Conservation (phyloP, 2,888 invertebrate genomes). For the Drosophila acutilabella region DNA sequence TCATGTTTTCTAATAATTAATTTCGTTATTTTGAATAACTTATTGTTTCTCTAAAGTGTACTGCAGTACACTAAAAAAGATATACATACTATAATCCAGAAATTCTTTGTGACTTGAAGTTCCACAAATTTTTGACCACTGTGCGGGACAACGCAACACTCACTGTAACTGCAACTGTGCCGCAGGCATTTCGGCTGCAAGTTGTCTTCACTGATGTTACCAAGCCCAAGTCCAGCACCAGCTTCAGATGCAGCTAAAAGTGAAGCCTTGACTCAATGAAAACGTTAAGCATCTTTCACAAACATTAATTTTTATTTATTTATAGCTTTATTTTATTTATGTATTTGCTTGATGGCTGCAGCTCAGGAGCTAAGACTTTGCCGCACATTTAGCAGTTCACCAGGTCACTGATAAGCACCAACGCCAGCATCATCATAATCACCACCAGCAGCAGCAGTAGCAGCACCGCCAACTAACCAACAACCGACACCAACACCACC, state of each 20-base stretch:
- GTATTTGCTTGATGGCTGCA: slow-evolving; percentile 41
- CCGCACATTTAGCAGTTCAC: not conserved
- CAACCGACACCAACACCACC: too few relatives aligned
- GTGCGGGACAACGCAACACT: slow-evolving; percentile 22
- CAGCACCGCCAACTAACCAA: not conserved
- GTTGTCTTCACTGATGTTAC: slow-evolving; percentile 24
- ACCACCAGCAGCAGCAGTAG: not conserved
- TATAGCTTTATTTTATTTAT: slow-evolving; percentile 68
- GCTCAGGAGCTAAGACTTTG: slow-evolving; percentile 23
- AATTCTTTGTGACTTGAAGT: too few relatives aligned
- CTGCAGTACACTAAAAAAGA: too few relatives aligned
- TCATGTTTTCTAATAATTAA: too few relatives aligned
- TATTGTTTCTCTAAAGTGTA: too few relatives aligned
- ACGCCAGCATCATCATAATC: not conserved
- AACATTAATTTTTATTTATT: slow-evolving; percentile 74
- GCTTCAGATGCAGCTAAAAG: not conserved
- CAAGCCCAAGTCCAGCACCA: slow-evolving; percentile 22
- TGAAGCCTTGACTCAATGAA: slow-evolving; percentile 63
- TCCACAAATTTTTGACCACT: slow-evolving; percentile 12
- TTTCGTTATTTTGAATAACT: too few relatives aligned
- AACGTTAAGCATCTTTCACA: slow-evolving; percentile 70
- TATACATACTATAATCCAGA: too few relatives aligned
- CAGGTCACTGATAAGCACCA: not conserved
- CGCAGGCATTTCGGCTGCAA: slow-evolving; percentile 35
- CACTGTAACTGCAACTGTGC: slow-evolving; percentile 37